Conservation (phyloP, 2,797 vertebrate species). For the Trachurus trachurus region DNA sequence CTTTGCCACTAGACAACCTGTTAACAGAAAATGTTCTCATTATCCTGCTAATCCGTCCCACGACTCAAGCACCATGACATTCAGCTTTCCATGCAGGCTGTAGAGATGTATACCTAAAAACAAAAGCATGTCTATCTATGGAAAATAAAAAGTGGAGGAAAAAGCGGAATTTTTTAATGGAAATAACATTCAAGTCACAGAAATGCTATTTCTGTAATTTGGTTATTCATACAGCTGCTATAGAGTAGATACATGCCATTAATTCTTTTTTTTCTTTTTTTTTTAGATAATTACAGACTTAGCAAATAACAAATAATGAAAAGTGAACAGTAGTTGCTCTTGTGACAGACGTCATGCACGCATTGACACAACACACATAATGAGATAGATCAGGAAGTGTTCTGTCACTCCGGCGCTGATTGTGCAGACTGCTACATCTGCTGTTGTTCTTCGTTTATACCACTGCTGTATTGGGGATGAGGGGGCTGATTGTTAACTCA, state of each 20-base stretch:
- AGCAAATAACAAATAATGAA: not conserved
- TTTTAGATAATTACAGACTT: not conserved
- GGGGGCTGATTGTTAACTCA: constrained; percentile 21
- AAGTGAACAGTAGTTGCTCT: constrained; percentile 25
- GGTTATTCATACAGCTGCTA: constrained; percentile 13
- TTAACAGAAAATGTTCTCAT: not conserved
- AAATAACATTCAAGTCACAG: constrained; percentile 14
- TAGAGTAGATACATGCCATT: not conserved
- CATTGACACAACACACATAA: constrained; percentile 53
- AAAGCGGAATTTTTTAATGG: not conserved
- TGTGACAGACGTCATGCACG: constrained; percentile 58
- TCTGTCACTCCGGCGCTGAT: constrained; percentile 63
- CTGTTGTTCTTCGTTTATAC: constrained; percentile 30
- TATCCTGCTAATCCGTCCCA: not conserved
- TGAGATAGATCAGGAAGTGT: constrained; percentile 84
- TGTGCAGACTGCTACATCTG: constrained; percentile 52
- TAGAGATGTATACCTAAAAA: not conserved
- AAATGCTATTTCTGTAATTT: constrained; percentile 24
- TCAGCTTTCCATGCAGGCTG: not conserved
- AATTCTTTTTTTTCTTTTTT: too few species aligned
- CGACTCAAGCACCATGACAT: not conserved
- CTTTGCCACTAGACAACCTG: not conserved
- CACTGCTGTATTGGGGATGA: constrained; percentile 15
- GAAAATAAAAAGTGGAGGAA: not conserved
- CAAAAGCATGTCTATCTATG: not conserved